Base-by-base conservation (phyloP, 2,113 vertebrate species). In the Neodontobutis hainanensis region DNA sequence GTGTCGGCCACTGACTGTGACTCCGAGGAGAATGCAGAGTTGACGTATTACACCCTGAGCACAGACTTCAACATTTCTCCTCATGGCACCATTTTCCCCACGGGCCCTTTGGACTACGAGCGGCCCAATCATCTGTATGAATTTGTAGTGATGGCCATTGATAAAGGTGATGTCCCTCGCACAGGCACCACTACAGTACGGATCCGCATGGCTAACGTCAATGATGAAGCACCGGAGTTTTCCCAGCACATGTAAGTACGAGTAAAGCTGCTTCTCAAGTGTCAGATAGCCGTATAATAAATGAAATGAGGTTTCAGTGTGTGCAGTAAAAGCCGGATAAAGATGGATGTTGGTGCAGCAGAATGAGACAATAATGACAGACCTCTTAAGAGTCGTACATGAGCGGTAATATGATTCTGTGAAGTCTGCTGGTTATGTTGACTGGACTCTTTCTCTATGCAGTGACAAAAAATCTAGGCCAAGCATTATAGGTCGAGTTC, bases 1-100 rank as follows among this genome's bases (percentile, higher is more conserved):
- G 95, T 95, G 85, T 94, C 93, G 14, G 95, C 94, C 82, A 94
- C 77, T 27, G 95, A 97, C 88, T 96, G 95, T 10, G 95, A 97
- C 86, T 95, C 95, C 0, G 91, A 91, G 48, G 86, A 91, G 79
- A 96, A 96, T 36, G 94, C 94, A 0, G 93, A 95, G 60, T 65
- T 96, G 73, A 88, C 91, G 0, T 97, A 95, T 81, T 94, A 95
- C 81, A 90, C 93, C 2, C 82, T 95, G 82, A 95, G 93, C 75
- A 90, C 92, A 36, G 95, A 96, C 76, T 97, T 97, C 68, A 94
- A 85, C 42, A 92, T 96, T 19, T 95, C 94, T 14, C 80, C 94
- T 6, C 88, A 93, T 4, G 95, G 95, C 51, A 94, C 92, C 46
- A 89, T 97, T 76, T 96, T 94, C 61, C 94, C 95, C 0, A 89